Evolutionary conservation across 2,113 vertebrate species (phyloP).

Genomic region (Drymodes brunneopygia): DNA sequence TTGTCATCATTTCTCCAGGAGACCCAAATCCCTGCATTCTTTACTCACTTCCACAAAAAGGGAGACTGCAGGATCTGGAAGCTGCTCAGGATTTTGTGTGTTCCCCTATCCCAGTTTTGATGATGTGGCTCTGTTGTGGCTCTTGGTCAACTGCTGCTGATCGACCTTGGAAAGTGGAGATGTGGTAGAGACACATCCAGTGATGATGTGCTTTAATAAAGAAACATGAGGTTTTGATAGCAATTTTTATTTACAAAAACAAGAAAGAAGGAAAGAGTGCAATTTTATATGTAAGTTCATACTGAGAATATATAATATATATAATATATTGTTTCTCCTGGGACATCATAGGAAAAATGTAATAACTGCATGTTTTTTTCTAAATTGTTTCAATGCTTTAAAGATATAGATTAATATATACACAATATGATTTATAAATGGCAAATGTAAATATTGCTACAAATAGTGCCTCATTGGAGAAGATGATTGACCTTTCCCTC

Average conservation of each 20-base stretch:
- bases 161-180: fast-evolving
- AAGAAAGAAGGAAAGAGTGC: neutral
- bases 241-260: neutral
- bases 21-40: neutral
- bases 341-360: neutral
- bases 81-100: neutral
- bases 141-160: neutral
- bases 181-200: neutral
- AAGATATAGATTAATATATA: neutral
- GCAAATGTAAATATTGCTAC: neutral
- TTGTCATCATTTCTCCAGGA: neutral
- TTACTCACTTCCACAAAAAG: neutral
- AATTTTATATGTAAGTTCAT: neutral
- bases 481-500: neutral
- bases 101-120: neutral
- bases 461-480: neutral
- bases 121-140: neutral
- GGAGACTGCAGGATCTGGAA: neutral
- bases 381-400: neutral
- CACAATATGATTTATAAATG: neutral
- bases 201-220: neutral
- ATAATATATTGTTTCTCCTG: neutral
- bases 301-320: no score
- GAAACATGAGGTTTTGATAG: neutral
- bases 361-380: neutral